A percentile compares a stretch with the other conserved stretches of the same genome.
Conservation (phyloP, 2,888 invertebrate genomes). For the Drosophila nr. medialis region DNA sequence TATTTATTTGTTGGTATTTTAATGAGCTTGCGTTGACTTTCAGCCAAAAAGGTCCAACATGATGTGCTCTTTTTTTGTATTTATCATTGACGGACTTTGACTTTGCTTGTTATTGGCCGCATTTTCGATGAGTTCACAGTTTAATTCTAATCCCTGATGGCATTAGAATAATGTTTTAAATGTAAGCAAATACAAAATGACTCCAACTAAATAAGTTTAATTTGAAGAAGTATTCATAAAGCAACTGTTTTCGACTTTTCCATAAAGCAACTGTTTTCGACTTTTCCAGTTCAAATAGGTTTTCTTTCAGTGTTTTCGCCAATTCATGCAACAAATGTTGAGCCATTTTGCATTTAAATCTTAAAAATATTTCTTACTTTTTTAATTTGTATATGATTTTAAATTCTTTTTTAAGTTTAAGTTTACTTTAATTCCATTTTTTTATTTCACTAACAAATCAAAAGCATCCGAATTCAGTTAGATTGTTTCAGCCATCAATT, state of each 20-base stretch:
- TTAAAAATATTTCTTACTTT: too few species aligned
- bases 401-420: too few species aligned
- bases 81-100: background rate
- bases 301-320: too few species aligned
- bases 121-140: conserved; percentile 38
- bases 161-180: too few species aligned
- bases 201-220: background rate
- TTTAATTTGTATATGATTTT: too few species aligned
- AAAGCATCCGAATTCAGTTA: background rate
- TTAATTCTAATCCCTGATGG: conserved; percentile 13
- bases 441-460: background rate
- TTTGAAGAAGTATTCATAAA: background rate
- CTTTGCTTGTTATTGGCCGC: conserved; percentile 58
- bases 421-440: too few species aligned
- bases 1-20: conserved; percentile 68
- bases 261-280: background rate
- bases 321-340: too few species aligned
- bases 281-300: background rate
- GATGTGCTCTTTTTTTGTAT: conserved; percentile 16
- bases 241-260: background rate
- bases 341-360: too few species aligned
- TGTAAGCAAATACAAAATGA: too few species aligned
- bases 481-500: background rate
- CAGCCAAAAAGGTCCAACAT: conserved; percentile 46
- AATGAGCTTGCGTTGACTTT: conserved; percentile 62